A percentile compares a stretch with the other conserved stretches of the same genome.
phyloP scores from a whole-genome alignment of 2,113 vertebrate genomes.

The Chlorodrepanis virens region DNA sequence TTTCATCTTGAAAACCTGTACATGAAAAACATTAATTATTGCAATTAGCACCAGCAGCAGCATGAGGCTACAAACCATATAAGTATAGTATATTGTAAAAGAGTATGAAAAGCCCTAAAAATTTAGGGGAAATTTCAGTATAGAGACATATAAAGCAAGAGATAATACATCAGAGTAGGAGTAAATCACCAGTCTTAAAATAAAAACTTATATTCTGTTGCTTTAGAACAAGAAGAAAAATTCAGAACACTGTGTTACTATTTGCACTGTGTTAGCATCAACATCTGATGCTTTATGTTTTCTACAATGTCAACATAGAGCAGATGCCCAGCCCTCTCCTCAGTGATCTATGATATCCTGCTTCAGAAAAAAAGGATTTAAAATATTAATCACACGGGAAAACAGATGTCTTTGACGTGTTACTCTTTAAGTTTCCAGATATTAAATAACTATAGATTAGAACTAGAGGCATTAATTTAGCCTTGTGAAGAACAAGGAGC shows the following conservation, averaged over 20 bases:
- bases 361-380: not conserved
- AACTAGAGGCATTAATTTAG: not conserved
- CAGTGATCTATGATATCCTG: not conserved
- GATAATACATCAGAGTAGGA: not conserved
- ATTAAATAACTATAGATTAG: not conserved
- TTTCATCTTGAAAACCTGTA: not conserved
- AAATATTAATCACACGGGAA: not conserved
- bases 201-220: not conserved
- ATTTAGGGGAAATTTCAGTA: not conserved
- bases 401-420: not conserved
- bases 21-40: not conserved
- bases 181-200: not conserved
- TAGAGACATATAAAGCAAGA: not conserved
- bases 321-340: slow-evolving; percentile 14
- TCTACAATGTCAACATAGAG: slow-evolving; percentile 7
- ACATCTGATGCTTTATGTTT: slow-evolving; percentile 20
- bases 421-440: not conserved
- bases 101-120: not conserved
- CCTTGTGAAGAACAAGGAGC: not conserved
- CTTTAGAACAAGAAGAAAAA: not conserved
- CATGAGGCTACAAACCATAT: not conserved
- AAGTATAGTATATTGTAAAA: not conserved
- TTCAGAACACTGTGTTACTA: not conserved
- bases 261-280: not conserved
- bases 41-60: not conserved